Evolutionary conservation across 2,888 invertebrate genomes (phyloP).

Genomic region (Chymomyza fuscimana): DNA sequence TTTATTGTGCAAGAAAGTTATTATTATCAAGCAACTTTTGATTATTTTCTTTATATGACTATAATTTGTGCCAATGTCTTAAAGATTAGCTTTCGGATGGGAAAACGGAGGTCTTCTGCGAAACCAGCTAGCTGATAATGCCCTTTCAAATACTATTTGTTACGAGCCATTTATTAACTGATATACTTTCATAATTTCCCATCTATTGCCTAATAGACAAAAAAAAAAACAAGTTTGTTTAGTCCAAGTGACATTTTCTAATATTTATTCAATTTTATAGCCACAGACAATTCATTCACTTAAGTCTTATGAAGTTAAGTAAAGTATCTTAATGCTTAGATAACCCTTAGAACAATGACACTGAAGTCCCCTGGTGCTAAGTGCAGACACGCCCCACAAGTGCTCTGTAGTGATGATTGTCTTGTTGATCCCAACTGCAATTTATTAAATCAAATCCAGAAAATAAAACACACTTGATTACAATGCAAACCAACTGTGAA

Average conservation of each 20-base stretch:
- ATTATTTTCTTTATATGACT: no score
- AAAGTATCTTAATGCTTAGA: conserved; percentile 62
- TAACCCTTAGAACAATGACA: conserved; percentile 35
- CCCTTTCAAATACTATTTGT: no score
- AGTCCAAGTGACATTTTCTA: not conserved
- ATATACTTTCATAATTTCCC: not conserved
- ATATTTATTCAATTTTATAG: not conserved
- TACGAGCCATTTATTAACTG: no score
- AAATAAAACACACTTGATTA: conserved; percentile 22
- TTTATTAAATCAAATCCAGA: conserved; percentile 66
- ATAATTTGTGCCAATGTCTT: no score
- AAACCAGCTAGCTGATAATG: no score
- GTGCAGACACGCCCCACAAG: conserved; percentile 37
- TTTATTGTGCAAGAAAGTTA: no score
- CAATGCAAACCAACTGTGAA: not conserved
- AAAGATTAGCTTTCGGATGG: no score
- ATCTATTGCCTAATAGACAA: not conserved
- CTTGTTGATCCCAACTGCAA: conserved; percentile 61
- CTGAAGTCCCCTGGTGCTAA: not conserved
- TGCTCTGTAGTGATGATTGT: conserved; percentile 57
- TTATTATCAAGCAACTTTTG: no score
- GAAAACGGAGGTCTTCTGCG: no score
- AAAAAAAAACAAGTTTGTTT: not conserved
- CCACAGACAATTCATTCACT: conserved; percentile 26
- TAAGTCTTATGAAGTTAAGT: conserved; percentile 22